Evolutionary conservation across 2,888 invertebrate genomes (phyloP), one percentile per base, ranked within the genome.

Genomic region (Coleophora deauratella): DNA sequence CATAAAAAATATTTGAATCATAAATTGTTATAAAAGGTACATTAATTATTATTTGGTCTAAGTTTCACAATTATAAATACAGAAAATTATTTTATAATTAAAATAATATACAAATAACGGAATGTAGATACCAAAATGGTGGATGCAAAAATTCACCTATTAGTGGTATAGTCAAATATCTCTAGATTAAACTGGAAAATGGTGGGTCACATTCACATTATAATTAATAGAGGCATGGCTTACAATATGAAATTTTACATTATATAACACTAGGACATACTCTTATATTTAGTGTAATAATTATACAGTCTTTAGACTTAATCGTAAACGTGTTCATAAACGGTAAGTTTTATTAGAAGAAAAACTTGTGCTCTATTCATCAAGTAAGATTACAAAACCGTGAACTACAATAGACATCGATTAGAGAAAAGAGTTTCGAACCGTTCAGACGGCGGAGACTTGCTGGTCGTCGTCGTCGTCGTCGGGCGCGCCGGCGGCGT

Each of bases 41-140:
- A 78, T 80, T 85, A 84, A 81, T 84, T 84, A 85, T 85, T 84
- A 85, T 85, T 85, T 85, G 85, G 85, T 85, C 85, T 84, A 82
- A 80, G 82, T 85, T 85, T 80, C 80, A 77, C 73, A 71, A 72
- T 66, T 74, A 74, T 77, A 80, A 84, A 85, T 81, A 80, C 77
- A 73, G 73, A 74, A 74, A 74, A 76, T 72, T 72, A 79, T 72
- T 65, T 72, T 79, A 72, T 65, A 63, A 10, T 68, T 71, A 71
- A 64, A 78, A 72, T n/a, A n/a, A n/a, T 79, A 74, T 81, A 84
- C 77, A 82, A 76, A 68, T 73, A 82, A 80, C 85, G 85, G 85
- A 85, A 85, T 85, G 85, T 85, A 78, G 73, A 81, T 79, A 84
- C 79, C 77, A 77, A 21, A 21, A 77, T 57, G 58, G 69, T 62